A percentile compares a stretch with the other conserved stretches of the same genome.
Conservation (phyloP, 2,888 invertebrate genomes). For the Pterostichus niger region DNA sequence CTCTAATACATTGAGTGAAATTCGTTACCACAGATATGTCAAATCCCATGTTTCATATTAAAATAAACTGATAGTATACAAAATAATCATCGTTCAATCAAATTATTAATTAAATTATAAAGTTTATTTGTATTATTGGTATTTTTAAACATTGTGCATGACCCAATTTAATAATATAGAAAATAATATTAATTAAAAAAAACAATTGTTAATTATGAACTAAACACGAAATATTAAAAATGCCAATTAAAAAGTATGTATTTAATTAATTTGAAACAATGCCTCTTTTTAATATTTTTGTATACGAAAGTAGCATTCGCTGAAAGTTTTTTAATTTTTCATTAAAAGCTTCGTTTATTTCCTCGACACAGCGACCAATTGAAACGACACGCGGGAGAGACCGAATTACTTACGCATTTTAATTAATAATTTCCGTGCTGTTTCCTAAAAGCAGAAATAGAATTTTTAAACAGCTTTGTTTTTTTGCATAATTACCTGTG, state of each 20-base stretch:
- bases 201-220: too few species aligned
- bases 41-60: too few species aligned
- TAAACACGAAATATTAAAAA: neutral
- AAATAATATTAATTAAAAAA: too few species aligned
- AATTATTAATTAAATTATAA: too few species aligned
- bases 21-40: too few species aligned
- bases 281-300: conserved; percentile 23
- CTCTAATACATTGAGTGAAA: too few species aligned
- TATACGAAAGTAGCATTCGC: neutral
- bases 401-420: conserved; percentile 27
- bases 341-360: conserved; percentile 36
- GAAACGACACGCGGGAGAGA: conserved; percentile 14
- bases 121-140: too few species aligned
- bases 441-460: conserved; percentile 4
- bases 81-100: too few species aligned
- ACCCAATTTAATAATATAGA: too few species aligned
- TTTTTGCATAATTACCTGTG: neutral
- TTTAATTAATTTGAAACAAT: conserved; percentile 18
- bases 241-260: conserved; percentile 2
- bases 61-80: too few species aligned
- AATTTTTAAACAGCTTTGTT: conserved; percentile 27
- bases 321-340: conserved; percentile 34
- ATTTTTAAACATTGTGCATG: too few species aligned
- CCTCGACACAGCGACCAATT: neutral
- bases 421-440: conserved; percentile 37